Percentiles rank a stretch among this genome's conserved stretches.
Conservation (phyloP, 2,888 invertebrate species). For the Apamea epomidion region DNA sequence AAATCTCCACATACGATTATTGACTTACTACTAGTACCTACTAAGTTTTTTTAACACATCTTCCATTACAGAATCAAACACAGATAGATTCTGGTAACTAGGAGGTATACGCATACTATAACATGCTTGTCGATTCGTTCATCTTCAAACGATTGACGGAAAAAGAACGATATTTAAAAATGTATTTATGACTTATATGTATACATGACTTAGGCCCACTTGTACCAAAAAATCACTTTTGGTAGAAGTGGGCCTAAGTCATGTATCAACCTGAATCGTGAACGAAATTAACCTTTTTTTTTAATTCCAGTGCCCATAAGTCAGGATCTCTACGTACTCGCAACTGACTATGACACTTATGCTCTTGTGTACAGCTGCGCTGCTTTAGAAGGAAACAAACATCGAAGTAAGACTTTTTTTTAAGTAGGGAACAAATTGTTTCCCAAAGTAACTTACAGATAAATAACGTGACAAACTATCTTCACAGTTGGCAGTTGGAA, state of each 20-base stretch:
- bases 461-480: not conserved
- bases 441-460: not conserved
- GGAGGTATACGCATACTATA: no score
- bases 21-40: no score
- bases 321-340: conserved; percentile 78
- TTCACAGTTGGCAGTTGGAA: conserved; percentile 85
- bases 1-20: no score
- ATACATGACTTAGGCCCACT: no score
- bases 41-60: no score
- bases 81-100: no score
- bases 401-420: conserved; percentile 75
- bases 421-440: not conserved
- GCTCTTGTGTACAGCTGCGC: conserved; percentile 82
- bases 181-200: no score
- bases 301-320: conserved; percentile 57
- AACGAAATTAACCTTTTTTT: not conserved
- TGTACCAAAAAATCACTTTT: no score
- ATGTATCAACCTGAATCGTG: not conserved
- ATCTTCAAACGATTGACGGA: not conserved
- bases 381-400: conserved; percentile 72
- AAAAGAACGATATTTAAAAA: not conserved
- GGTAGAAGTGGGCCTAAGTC: not conserved
- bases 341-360: conserved; percentile 81
- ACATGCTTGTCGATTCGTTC: no score
- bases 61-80: no score